Conservation (phyloP, 2,113 vertebrate genomes). For the Spizaetus ornatus region DNA sequence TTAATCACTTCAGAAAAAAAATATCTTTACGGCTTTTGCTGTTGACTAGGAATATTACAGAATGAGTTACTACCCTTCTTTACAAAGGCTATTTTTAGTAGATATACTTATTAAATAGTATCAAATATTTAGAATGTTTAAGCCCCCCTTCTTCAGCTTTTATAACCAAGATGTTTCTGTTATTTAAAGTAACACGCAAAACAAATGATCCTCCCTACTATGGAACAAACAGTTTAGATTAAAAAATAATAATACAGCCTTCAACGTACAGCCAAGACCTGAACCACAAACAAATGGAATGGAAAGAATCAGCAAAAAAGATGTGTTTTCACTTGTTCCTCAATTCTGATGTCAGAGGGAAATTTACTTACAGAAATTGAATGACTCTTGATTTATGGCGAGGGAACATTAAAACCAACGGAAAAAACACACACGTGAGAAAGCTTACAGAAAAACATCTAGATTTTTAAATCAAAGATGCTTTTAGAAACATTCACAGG, state of each 20-base stretch:
- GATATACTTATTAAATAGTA: neutral
- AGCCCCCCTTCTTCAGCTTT: neutral
- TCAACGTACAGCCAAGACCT: neutral
- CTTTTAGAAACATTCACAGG: neutral
- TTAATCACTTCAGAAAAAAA: constrained; percentile 4
- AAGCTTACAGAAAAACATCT: neutral
- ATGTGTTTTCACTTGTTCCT: neutral
- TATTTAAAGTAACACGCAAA: neutral
- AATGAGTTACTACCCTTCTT: neutral
- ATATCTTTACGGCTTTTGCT: constrained; percentile 11
- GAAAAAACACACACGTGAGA: neutral
- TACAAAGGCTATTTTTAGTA: constrained; percentile 17
- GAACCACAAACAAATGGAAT: neutral
- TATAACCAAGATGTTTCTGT: neutral
- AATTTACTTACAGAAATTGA: neutral
- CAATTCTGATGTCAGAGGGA: neutral
- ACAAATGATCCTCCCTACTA: neutral
- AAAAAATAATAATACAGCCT: neutral
- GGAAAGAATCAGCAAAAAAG: neutral
- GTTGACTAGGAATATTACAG: neutral
- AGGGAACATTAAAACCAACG: neutral
- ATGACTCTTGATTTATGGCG: neutral
- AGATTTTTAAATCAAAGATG: neutral
- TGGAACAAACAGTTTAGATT: neutral
- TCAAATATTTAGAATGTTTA: neutral